These are phyloP conservation scores for Drosophila gaucha DNA, from an alignment of 2,888 invertebrate genomes.

Conservation along the genomic window DNA sequence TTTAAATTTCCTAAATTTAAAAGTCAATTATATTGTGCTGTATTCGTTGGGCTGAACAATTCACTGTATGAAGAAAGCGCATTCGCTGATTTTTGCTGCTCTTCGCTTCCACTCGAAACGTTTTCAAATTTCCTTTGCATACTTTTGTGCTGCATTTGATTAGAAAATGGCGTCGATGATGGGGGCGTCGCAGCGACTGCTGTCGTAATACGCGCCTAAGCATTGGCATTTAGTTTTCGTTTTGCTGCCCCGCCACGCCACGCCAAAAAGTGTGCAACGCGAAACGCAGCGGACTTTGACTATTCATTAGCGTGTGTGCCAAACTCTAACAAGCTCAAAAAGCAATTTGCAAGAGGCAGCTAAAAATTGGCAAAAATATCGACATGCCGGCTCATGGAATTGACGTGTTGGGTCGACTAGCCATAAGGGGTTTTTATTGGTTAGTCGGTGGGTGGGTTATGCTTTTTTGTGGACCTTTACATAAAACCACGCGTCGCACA, in stretches of 20 bases:
- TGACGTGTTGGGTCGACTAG: constrained; percentile 54
- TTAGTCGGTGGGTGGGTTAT: constrained; percentile 9
- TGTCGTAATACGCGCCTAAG: constrained; percentile 74
- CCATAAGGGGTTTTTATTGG: neutral
- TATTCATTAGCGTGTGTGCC: constrained; percentile 69
- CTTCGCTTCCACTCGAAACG: neutral
- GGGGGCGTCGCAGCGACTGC: constrained; percentile 20
- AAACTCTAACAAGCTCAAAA: constrained; percentile 79
- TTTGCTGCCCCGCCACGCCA: constrained; percentile 34
- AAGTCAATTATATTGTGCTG: too few relatives aligned
- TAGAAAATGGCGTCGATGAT: constrained; percentile 66
- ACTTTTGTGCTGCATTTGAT: constrained; percentile 74
- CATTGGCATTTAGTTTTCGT: constrained; percentile 73
- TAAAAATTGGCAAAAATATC: constrained; percentile 78
- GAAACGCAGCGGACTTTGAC: constrained; percentile 67
- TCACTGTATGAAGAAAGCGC: constrained; percentile 46
- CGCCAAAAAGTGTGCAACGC: constrained; percentile 60
- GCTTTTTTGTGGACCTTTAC: constrained; percentile 45
- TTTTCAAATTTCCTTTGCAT: constrained; percentile 58
- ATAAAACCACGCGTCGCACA: constrained; percentile 79
- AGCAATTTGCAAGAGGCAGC: constrained; percentile 71
- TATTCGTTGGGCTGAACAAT: too few relatives aligned
- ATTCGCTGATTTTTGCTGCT: constrained; percentile 7
- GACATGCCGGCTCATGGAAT: constrained; percentile 75
- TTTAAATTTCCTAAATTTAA: too few relatives aligned